Conservation (phyloP, 2,113 vertebrate species). For the Apodemus sylvaticus region DNA sequence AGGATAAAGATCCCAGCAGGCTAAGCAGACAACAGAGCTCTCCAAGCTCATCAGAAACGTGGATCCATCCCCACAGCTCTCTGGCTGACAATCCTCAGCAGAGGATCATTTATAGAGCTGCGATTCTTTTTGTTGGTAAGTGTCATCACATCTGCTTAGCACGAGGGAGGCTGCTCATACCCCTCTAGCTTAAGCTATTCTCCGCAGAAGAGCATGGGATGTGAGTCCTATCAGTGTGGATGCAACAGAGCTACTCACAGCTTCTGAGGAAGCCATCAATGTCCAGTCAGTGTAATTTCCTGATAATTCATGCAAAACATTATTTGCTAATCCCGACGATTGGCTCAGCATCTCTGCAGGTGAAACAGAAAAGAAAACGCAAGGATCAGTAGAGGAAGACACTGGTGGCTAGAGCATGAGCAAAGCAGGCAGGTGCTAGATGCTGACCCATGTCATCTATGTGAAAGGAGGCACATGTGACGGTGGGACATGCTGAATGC, state of each 20-base stretch:
- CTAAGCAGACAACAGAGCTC: background rate
- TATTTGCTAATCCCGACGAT: conserved; percentile 91
- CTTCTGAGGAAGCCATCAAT: conserved; percentile 29
- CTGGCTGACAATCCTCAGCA: background rate
- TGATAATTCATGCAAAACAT: conserved; percentile 94
- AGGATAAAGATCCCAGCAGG: background rate
- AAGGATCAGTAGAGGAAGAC: conserved; percentile 25
- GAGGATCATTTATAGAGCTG: background rate
- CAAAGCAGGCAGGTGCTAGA: background rate
- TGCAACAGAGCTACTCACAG: conserved; percentile 81
- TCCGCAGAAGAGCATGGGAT: background rate
- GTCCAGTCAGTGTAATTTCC: conserved; percentile 82
- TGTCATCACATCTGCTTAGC: background rate
- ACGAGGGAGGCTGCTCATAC: background rate
- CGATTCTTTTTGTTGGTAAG: conserved; percentile 4
- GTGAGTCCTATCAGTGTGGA: background rate
- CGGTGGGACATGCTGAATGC: background rate
- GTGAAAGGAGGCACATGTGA: background rate
- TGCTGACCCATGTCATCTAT: background rate
- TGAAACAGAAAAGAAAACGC: conserved; percentile 19
- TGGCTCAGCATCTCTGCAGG: conserved; percentile 91
- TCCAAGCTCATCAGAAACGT: background rate
- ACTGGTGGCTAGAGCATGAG: background rate
- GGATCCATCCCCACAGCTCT: background rate
- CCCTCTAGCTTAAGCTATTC: conserved; percentile 15